phyloP scores from a whole-genome alignment of 2,888 invertebrate genomes.

The Apocheima hispidaria region DNA sequence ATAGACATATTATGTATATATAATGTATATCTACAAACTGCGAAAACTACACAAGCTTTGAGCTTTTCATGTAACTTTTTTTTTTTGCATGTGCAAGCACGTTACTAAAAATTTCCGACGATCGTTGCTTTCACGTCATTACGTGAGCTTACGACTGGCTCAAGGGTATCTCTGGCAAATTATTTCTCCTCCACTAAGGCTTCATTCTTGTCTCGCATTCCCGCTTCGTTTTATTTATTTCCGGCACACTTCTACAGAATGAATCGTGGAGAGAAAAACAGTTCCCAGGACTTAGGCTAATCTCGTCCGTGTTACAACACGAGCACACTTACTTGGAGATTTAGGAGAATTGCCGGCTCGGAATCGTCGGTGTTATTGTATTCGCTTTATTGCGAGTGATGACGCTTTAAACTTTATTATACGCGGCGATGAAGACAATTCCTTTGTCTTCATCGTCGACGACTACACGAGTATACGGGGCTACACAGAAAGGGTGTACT shows the following conservation, averaged over 20 bases:
- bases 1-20: too few species aligned
- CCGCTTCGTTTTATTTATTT: constrained; percentile 63
- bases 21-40: not conserved
- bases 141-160: constrained; percentile 47
- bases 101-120: constrained; percentile 45
- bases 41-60: not conserved
- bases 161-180: constrained; percentile 51
- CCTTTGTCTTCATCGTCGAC: too few species aligned
- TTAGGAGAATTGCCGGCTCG: constrained; percentile 59
- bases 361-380: constrained; percentile 50
- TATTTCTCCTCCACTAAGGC: constrained; percentile 52
- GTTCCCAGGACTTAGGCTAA: constrained; percentile 70
- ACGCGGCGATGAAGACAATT: constrained; percentile 12
- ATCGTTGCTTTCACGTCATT: constrained; percentile 47
- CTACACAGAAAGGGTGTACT: too few species aligned
- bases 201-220: constrained; percentile 57
- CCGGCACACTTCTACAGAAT: constrained; percentile 60
- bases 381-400: constrained; percentile 41
- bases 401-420: constrained; percentile 32
- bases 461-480: too few species aligned
- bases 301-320: constrained; percentile 65
- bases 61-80: constrained; percentile 15
- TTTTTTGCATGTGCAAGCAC: constrained; percentile 43
- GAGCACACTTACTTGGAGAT: constrained; percentile 69
- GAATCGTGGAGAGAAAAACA: constrained; percentile 67